A percentile compares a stretch with the other conserved stretches of the same genome.
phyloP scores from a whole-genome alignment of 2,113 vertebrate genomes.

The Heptranchias perlo region DNA sequence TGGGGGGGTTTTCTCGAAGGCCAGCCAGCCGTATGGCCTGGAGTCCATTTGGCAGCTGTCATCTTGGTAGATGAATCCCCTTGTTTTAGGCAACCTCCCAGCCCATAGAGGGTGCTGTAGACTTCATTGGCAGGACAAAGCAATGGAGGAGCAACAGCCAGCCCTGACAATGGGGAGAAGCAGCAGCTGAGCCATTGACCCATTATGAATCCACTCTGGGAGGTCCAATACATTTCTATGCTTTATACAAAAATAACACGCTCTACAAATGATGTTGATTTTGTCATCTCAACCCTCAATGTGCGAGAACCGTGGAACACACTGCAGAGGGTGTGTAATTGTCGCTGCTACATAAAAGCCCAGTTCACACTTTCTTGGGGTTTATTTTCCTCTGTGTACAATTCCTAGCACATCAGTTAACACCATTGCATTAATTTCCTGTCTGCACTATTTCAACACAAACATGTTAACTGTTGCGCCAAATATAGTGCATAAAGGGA shows the following conservation, averaged over 20 bases:
- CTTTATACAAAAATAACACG: background rate
- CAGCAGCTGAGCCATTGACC: background rate
- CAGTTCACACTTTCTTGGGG: background rate
- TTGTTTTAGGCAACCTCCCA: too few relatives aligned
- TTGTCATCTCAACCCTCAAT: background rate
- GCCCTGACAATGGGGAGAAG: too few relatives aligned
- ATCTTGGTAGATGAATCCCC: too few relatives aligned
- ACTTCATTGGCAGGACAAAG: background rate
- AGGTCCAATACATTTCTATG: background rate
- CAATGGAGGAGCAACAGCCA: background rate
- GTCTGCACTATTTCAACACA: background rate
- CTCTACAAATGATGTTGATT: background rate
- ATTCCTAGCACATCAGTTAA: background rate
- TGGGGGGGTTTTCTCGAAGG: too few relatives aligned
- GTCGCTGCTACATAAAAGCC: background rate
- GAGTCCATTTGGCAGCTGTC: too few relatives aligned
- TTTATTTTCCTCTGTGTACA: background rate
- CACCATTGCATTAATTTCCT: background rate
- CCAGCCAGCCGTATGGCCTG: too few relatives aligned
- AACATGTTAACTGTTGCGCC: background rate
- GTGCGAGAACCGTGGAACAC: background rate
- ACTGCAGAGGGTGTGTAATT: background rate
- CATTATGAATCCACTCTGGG: background rate
- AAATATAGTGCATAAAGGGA: background rate
- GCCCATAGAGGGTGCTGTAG: too few relatives aligned